A percentile compares a stretch with the other conserved stretches of the same genome.
These are phyloP conservation scores for Colistium nudipinnis DNA, from an alignment of 2,113 vertebrate genomes.

Conservation along the genomic window DNA sequence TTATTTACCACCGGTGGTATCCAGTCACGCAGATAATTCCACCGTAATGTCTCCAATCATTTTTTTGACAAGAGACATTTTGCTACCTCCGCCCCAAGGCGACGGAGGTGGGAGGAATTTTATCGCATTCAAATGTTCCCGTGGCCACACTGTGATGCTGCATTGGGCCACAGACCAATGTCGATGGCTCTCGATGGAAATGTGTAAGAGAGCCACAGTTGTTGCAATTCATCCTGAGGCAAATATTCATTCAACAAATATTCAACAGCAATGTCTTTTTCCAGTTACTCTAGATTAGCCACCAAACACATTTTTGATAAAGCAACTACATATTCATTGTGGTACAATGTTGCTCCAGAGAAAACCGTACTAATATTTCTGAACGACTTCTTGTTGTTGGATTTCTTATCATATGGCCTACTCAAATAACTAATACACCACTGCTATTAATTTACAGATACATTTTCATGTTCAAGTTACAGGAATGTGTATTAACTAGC, in stretches of 20 bases:
- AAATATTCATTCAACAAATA: neutral
- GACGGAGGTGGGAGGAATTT: neutral
- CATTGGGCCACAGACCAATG: neutral
- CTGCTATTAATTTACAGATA: too few relatives aligned
- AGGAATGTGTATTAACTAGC: too few relatives aligned
- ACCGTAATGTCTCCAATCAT: conserved; percentile 1
- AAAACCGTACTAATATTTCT: neutral
- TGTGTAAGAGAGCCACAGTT: neutral
- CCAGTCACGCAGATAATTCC: neutral
- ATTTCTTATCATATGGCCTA: neutral
- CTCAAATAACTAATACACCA: too few relatives aligned
- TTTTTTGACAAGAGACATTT: neutral
- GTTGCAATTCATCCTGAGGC: neutral
- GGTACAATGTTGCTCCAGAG: neutral
- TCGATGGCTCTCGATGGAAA: neutral
- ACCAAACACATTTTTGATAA: neutral
- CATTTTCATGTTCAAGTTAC: too few relatives aligned
- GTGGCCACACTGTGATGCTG: neutral
- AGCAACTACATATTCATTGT: neutral
- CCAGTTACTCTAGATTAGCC: neutral
- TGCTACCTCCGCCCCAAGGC: neutral
- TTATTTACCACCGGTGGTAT: conserved; percentile 1
- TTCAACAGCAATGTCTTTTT: neutral
- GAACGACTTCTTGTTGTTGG: neutral
- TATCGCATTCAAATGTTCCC: neutral